Evolutionary conservation across 2,113 vertebrate species (phyloP).

Genomic region (Rhea americana): DNA sequence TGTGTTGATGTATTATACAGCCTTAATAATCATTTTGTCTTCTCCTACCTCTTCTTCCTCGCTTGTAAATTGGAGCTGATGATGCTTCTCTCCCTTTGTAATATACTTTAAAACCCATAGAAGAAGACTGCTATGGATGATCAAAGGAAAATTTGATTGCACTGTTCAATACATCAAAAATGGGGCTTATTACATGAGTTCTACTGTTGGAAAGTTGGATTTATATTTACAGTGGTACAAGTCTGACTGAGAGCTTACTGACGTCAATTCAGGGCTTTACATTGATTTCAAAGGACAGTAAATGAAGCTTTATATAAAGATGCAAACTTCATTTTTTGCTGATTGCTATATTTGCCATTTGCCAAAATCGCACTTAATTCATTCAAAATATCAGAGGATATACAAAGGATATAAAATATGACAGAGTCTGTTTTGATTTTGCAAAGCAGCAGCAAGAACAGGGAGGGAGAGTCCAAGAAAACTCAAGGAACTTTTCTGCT

Average conservation of each 20-base stretch:
- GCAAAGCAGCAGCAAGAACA: background rate
- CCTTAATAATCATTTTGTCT: background rate
- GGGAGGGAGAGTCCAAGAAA: background rate
- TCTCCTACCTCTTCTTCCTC: conserved; percentile 1
- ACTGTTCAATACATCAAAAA: conserved; percentile 27
- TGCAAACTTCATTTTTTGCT: background rate
- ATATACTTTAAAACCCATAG: background rate
- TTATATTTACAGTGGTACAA: conserved; percentile 37
- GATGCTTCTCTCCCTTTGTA: conserved; percentile 18
- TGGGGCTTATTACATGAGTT: conserved; percentile 37
- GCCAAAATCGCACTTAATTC: background rate
- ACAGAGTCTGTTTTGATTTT: background rate
- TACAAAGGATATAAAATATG: background rate
- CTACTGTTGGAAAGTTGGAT: conserved; percentile 36
- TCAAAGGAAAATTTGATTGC: conserved; percentile 41
- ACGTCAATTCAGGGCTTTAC: conserved; percentile 41
- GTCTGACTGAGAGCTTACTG: conserved; percentile 36
- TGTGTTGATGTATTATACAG: background rate
- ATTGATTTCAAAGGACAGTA: conserved; percentile 45
- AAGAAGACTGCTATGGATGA: conserved; percentile 33
- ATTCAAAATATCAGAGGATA: background rate
- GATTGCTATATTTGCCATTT: background rate
- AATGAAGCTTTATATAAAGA: conserved; percentile 38
- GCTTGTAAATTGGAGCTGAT: conserved; percentile 12
- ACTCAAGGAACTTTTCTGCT: background rate